These are phyloP conservation scores for Euphydryas editha DNA, from an alignment of 2,888 invertebrate genomes.

Conservation along the genomic window DNA sequence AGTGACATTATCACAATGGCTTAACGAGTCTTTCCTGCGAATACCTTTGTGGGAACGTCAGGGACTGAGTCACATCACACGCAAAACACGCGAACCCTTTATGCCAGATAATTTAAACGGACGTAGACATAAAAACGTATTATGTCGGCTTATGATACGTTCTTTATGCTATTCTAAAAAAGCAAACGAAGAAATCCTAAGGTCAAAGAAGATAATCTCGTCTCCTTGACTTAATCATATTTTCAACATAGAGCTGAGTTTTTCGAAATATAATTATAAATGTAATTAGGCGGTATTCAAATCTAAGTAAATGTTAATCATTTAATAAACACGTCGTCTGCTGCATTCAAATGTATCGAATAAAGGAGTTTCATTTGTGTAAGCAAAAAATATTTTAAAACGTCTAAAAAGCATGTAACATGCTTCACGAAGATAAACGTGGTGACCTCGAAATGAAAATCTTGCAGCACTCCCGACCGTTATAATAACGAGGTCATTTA, in stretches of 20 bases:
- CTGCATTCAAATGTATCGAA: constrained; percentile 15
- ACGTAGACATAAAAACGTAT: constrained; percentile 45
- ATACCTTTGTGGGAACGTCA: constrained; percentile 76
- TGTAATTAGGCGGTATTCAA: constrained; percentile 58
- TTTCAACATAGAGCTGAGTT: constrained; percentile 46
- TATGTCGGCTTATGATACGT: constrained; percentile 39
- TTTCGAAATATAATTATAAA: constrained; percentile 51
- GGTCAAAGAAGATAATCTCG: constrained; percentile 51
- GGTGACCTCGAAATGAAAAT: constrained; percentile 79
- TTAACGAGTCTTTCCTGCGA: constrained; percentile 72
- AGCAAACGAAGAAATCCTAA: constrained; percentile 44
- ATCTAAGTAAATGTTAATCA: constrained; percentile 20
- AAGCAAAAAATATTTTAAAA: constrained; percentile 52
- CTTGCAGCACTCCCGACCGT: constrained; percentile 78
- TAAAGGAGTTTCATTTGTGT: constrained; percentile 31
- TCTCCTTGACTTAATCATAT: constrained; percentile 55
- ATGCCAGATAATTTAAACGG: constrained; percentile 44
- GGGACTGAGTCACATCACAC: constrained; percentile 66
- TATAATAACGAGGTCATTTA: constrained; percentile 82
- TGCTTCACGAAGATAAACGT: constrained; percentile 69
- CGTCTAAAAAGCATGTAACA: constrained; percentile 67
- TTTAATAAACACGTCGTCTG: constrained; percentile 3
- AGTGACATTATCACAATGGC: constrained; percentile 71
- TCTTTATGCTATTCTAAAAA: constrained; percentile 33
- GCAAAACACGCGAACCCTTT: constrained; percentile 64